Percentiles rank a stretch among this genome's conserved stretches.
These are phyloP conservation scores for Pandemis heparana DNA, from an alignment of 2,888 invertebrate species.

Conservation along the genomic window DNA sequence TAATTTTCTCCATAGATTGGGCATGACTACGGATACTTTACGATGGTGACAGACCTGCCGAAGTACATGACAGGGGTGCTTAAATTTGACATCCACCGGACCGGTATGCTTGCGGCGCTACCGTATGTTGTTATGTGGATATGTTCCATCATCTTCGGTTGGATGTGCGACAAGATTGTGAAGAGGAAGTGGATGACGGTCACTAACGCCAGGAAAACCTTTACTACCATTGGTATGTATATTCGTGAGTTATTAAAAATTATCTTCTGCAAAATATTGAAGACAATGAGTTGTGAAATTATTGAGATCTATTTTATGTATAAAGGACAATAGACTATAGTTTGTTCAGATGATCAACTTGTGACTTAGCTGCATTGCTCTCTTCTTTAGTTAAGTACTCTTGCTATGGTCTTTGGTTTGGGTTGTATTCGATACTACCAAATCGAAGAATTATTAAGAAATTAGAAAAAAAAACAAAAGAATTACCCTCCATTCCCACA, in stretches of 20 bases:
- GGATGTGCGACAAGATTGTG: slow-evolving; percentile 89
- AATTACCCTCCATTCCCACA: too few species aligned
- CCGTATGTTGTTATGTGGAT: slow-evolving; percentile 90
- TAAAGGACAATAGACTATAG: too few species aligned
- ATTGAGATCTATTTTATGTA: not conserved
- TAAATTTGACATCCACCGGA: slow-evolving; percentile 87
- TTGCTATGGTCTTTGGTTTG: too few species aligned
- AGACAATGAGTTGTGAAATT: not conserved
- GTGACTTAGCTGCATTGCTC: too few species aligned
- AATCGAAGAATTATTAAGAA: too few species aligned
- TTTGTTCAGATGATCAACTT: too few species aligned
- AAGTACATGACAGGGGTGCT: slow-evolving; percentile 89
- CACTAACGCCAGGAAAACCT: slow-evolving; percentile 87
- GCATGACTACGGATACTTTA: slow-evolving; percentile 90
- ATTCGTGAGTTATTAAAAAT: slow-evolving; percentile 12
- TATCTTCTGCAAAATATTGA: not conserved
- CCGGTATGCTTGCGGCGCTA: slow-evolving; percentile 87
- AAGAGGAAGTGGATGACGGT: slow-evolving; percentile 85
- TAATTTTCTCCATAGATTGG: slow-evolving; percentile 74
- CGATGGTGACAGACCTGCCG: slow-evolving; percentile 89
- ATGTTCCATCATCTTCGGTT: slow-evolving; percentile 87
- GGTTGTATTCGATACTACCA: too few species aligned
- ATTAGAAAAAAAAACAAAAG: too few species aligned
- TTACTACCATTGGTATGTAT: slow-evolving; percentile 88
- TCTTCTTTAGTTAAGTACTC: too few species aligned